Evolutionary conservation across 2,113 vertebrate species (phyloP).

Genomic region (Hemiprocne comata): DNA sequence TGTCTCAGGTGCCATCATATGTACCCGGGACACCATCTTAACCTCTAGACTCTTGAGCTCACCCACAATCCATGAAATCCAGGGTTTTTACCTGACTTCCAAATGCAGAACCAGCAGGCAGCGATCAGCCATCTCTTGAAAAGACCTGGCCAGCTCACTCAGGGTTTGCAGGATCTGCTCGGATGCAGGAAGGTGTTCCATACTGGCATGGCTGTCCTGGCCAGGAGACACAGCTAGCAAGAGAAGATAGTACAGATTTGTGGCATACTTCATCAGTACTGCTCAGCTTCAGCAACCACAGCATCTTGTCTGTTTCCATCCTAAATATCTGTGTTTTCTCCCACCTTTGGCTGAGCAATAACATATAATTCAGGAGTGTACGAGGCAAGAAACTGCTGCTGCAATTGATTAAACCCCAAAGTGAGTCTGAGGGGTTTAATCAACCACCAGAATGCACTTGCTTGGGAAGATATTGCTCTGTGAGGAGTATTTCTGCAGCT

Average conservation of each 20-base stretch:
- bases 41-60: background rate
- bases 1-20: rapidly evolving
- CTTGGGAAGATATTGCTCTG: background rate
- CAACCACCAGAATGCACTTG: background rate
- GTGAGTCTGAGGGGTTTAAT: background rate
- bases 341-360: background rate
- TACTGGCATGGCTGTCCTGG: slow-evolving; percentile 81
- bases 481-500: background rate
- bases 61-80: rapidly evolving
- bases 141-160: slow-evolving; percentile 88
- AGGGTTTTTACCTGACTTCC: slow-evolving; percentile 88
- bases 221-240: slow-evolving; percentile 79
- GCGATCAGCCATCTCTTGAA: slow-evolving; percentile 95
- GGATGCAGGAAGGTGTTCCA: slow-evolving; percentile 84
- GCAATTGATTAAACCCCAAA: background rate
- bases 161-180: slow-evolving; percentile 96
- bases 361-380: background rate
- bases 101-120: slow-evolving; percentile 93
- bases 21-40: background rate
- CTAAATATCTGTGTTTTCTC: background rate
- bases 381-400: background rate
- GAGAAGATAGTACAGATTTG: background rate
- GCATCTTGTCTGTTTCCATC: background rate
- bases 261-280: background rate
- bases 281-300: background rate